Percentiles rank a stretch among this genome's conserved stretches.
These are phyloP conservation scores for Leptopilina syphax DNA, from an alignment of 2,888 invertebrate species.

Conservation along the genomic window DNA sequence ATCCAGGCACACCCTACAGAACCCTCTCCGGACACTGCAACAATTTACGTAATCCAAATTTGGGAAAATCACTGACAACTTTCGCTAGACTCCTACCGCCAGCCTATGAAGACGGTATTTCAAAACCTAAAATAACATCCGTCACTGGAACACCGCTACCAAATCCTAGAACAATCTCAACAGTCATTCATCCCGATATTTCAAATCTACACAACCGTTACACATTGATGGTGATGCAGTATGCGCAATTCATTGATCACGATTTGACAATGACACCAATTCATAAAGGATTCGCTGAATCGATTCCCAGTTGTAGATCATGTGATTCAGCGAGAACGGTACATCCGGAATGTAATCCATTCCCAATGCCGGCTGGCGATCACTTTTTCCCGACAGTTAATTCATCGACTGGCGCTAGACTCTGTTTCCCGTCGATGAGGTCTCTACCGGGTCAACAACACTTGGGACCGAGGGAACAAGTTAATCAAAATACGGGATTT, in stretches of 20 bases:
- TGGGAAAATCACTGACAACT: conserved; percentile 90
- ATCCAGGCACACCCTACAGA: conserved; percentile 84
- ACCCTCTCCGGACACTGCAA: conserved; percentile 92
- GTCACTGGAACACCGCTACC: conserved; percentile 88
- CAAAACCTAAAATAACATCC: conserved; percentile 86
- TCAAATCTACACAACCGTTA: conserved; percentile 93
- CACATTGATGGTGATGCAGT: conserved; percentile 96
- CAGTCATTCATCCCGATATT: conserved; percentile 93
- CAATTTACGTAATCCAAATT: conserved; percentile 88
- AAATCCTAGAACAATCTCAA: conserved; percentile 91
- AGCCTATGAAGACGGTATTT: conserved; percentile 92
- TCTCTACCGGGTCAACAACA: conserved; percentile 94
- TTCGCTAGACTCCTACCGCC: conserved; percentile 91
- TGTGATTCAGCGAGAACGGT: conserved; percentile 93
- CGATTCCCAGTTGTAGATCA: conserved; percentile 91
- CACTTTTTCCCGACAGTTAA: conserved; percentile 93
- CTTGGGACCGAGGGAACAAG: conserved; percentile 93
- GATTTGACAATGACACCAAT: conserved; percentile 96
- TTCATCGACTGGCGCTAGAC: conserved; percentile 87
- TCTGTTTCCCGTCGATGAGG: conserved; percentile 96
- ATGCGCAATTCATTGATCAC: conserved; percentile 95
- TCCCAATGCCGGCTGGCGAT: conserved; percentile 92
- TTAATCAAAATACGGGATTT: conserved; percentile 95
- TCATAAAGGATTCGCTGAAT: conserved; percentile 93
- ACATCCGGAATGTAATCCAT: conserved; percentile 96